These are phyloP conservation scores for Hylaeus volcanicus DNA, from an alignment of 1,140 invertebrate species.

Conservation along the genomic window DNA sequence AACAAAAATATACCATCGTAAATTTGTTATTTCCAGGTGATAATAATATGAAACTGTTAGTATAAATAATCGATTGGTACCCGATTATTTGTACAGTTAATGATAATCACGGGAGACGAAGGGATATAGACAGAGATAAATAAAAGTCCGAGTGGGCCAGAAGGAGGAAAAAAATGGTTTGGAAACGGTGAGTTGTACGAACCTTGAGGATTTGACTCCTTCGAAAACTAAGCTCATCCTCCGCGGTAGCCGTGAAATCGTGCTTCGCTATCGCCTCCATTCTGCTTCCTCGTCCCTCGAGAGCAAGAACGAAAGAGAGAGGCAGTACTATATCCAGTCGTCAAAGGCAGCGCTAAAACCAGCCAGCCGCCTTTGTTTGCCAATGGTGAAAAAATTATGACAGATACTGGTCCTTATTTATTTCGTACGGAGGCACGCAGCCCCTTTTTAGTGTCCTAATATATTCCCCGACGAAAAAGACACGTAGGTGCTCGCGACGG, in stretches of 20 bases:
- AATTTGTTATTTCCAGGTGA: no score
- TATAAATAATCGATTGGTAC: no score
- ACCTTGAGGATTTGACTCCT: conserved; percentile 98
- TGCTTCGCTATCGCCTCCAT: conserved; percentile 99
- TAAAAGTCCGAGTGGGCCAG: no score
- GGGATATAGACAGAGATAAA: no score
- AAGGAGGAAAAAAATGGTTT: no score
- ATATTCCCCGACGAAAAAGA: not conserved
- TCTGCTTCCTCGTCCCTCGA: conserved; percentile 61
- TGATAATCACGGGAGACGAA: no score
- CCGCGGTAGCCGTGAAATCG: conserved; percentile 98
- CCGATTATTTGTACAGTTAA: no score
- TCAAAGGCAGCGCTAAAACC: conserved; percentile 45
- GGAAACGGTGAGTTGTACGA: conserved; percentile 13
- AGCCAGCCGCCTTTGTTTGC: conserved; percentile 47
- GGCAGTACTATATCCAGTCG: conserved; percentile 35
- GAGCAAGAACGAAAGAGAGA: conserved; percentile 44
- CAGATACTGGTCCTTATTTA: not conserved
- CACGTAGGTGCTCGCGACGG: conserved; percentile 37
- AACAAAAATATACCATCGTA: no score
- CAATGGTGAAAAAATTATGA: conserved; percentile 8
- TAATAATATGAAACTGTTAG: no score
- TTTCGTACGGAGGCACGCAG: not conserved
- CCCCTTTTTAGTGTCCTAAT: not conserved
- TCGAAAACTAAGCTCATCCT: conserved; percentile 98